Evolutionary conservation across 2,797 vertebrate genomes (phyloP).

Genomic region (Trematomus bernacchii): DNA sequence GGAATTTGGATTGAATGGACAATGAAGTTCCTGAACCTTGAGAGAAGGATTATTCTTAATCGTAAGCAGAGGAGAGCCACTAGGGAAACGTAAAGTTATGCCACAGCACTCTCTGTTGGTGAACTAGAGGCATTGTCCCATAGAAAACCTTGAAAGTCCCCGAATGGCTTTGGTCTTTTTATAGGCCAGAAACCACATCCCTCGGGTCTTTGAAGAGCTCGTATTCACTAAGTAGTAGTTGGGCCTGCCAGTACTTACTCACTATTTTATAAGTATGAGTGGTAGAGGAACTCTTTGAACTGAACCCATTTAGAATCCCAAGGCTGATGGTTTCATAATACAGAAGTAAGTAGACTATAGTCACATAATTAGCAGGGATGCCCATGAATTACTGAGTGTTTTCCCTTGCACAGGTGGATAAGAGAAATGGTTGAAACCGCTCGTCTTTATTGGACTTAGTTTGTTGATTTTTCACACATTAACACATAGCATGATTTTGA

Average conservation of each 20-base stretch:
- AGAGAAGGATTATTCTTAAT: constrained; percentile 77
- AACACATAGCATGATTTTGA: constrained; percentile 1
- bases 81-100: constrained; percentile 46
- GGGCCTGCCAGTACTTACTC: constrained; percentile 77
- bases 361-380: constrained; percentile 75
- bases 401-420: constrained; percentile 69
- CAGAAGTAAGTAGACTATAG: constrained; percentile 71
- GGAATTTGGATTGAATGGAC: constrained; percentile 81
- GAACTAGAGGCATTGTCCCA: constrained; percentile 35
- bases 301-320: constrained; percentile 71
- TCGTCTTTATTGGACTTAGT: constrained; percentile 15
- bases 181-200: constrained; percentile 82
- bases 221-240: constrained; percentile 84
- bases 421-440: constrained; percentile 25
- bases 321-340: constrained; percentile 76
- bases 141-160: constrained; percentile 50
- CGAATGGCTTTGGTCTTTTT: constrained; percentile 80
- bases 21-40: constrained; percentile 82
- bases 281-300: constrained; percentile 79
- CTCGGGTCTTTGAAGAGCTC: constrained; percentile 78
- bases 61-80: constrained; percentile 66
- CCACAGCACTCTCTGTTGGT: constrained; percentile 78
- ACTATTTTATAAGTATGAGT: constrained; percentile 80
- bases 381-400: constrained; percentile 63
- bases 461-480: constrained; percentile 24